phyloP scores from a whole-genome alignment of 2,888 invertebrate genomes.

The Fragum fragum region DNA sequence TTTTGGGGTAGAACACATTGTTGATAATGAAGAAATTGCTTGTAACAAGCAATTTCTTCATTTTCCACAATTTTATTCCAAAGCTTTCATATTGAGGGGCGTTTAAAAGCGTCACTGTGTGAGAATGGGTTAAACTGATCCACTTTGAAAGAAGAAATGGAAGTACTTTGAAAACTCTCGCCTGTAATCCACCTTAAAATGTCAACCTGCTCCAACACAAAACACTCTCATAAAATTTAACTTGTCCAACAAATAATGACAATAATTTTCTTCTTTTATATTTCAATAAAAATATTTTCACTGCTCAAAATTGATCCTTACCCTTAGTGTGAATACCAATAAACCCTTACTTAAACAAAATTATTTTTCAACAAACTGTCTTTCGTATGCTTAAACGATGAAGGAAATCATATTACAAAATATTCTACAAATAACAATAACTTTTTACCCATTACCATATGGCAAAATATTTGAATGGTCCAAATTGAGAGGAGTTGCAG shows the following conservation, averaged over 20 bases:
- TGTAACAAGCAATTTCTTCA: background rate
- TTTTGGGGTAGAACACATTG: background rate
- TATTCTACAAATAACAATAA: too few relatives aligned
- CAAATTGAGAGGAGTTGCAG: too few relatives aligned
- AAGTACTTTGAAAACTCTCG: too few relatives aligned
- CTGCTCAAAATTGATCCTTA: conserved; percentile 10
- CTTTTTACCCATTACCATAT: too few relatives aligned
- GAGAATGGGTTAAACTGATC: too few relatives aligned
- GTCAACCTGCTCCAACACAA: background rate
- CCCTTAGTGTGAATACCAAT: background rate
- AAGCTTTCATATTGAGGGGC: background rate
- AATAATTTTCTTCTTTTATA: background rate
- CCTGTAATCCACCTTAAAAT: background rate
- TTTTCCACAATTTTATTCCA: background rate
- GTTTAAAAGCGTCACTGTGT: background rate
- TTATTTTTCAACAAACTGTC: too few relatives aligned
- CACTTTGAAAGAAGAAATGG: background rate
- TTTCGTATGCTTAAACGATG: too few relatives aligned
- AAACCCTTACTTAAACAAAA: background rate
- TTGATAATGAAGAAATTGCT: background rate
- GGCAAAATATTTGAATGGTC: too few relatives aligned
- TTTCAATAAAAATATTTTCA: conserved; percentile 20
- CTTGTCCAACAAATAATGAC: conserved; percentile 4
- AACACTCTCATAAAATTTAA: background rate
- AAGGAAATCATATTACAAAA: too few relatives aligned